Base-by-base conservation (phyloP, 2,797 vertebrate species). In the Notolepis coatsorum region DNA sequence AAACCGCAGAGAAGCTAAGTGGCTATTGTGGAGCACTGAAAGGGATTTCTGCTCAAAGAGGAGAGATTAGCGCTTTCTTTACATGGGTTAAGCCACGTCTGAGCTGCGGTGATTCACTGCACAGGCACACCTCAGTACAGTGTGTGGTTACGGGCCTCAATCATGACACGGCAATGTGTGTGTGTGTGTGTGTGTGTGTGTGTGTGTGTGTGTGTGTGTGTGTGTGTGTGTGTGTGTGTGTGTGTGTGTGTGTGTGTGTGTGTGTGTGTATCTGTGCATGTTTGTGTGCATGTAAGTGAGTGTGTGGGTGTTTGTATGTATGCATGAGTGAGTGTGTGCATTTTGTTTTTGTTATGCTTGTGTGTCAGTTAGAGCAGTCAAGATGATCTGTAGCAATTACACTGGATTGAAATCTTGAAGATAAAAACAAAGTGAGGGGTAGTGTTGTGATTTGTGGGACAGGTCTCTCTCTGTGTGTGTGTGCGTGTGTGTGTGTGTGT, bases 71-170 rank as follows among this genome's bases (percentile, higher is more conserved):
- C 46, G n/a, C 39, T 33, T 35, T 53, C 47, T 71, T 68, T 35
- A 65, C 49, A 28, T 41, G 43, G 45, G 41, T 41, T 69, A 58
- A 66, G 56, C 54, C 66, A 41, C n/a, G 65, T 78, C 54, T 65
- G 55, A 63, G 66, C 60, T 45, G 42, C 50, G 52, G 58, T 58
- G 61, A 49, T 62, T 68, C 63, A 58, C 61, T 53, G 47, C 24
- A 10, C 17, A 47, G 33, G 31, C 20, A 51, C 47, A 49, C 63
- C 63, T 51, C 37, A 20, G 9, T 6, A 24, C 21, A 39, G n/a
- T 8, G 21, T 54, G 52, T 27, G 20, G 46, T 30, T 12, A 42
- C 7, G n/a, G 9, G 5, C 24, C 52, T 49, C 18, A 27, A 49
- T 13, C 10, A 42, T 27, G 42, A 55, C 24, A 42, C 31, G 15